Percentiles rank a stretch among this genome's conserved stretches.
Conservation (phyloP, 2,113 vertebrate species). For the Onychostruthus taczanowskii region DNA sequence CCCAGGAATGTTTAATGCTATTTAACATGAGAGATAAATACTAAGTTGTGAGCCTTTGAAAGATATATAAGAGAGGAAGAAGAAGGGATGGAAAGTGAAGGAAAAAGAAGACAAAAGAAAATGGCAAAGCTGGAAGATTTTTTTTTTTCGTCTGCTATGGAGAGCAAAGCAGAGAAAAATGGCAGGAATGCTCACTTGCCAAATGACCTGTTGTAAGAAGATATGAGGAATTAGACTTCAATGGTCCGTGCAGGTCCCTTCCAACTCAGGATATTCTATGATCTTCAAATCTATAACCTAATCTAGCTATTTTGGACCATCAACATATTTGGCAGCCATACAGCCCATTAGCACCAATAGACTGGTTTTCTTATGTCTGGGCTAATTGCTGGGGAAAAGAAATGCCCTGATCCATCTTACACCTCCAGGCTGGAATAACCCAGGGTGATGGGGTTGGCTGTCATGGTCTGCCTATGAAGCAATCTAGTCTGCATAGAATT, state of each 20-base stretch:
- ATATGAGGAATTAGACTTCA: not conserved
- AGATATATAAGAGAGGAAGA: not conserved
- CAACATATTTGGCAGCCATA: not conserved
- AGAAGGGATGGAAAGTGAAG: not conserved
- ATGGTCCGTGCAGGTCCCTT: not conserved
- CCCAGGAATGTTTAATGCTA: not conserved
- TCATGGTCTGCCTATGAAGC: not conserved
- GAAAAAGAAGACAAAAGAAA: not conserved
- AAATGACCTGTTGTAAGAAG: not conserved
- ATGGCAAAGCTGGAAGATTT: not conserved
- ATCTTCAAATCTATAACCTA: not conserved
- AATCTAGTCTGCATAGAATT: conserved; percentile 50
- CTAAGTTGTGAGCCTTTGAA: not conserved
- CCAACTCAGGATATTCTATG: not conserved
- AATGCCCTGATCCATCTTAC: not conserved
- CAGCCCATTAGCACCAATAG: not conserved
- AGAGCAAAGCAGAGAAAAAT: not conserved
- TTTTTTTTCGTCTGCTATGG: not conserved
- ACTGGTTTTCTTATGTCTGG: not conserved
- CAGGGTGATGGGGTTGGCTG: not conserved
- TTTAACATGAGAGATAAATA: not conserved
- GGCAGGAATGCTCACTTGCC: not conserved
- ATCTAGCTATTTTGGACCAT: not conserved
- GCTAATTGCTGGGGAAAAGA: not conserved
- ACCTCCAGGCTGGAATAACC: conserved; percentile 8